phyloP scores from a whole-genome alignment of 2,888 invertebrate species.

The Philereme transversata region DNA sequence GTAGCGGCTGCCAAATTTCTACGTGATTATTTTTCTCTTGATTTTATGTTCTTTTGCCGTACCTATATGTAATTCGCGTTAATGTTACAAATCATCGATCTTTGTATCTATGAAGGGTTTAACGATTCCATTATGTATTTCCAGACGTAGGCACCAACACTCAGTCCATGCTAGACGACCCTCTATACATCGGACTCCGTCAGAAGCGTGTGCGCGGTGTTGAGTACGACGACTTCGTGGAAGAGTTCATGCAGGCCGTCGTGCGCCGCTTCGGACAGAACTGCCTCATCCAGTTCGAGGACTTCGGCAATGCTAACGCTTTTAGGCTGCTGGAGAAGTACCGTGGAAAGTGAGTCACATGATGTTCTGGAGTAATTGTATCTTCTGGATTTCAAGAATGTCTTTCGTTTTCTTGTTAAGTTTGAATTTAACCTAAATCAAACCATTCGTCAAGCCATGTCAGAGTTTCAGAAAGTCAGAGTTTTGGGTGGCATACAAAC shows the following conservation, averaged over 20 bases:
- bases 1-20: too few relatives aligned
- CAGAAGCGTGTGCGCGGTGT: slow-evolving; percentile 92
- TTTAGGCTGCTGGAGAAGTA: slow-evolving; percentile 96
- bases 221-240: slow-evolving; percentile 96
- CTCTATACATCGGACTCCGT: slow-evolving; percentile 96
- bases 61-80: too few relatives aligned
- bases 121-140: not conserved
- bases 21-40: too few relatives aligned
- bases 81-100: too few relatives aligned
- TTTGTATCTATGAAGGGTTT: too few relatives aligned
- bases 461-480: too few relatives aligned
- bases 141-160: slow-evolving; percentile 96
- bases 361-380: not conserved
- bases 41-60: too few relatives aligned
- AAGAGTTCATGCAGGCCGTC: slow-evolving; percentile 98
- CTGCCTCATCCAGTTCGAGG: slow-evolving; percentile 97
- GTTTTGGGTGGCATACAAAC: too few relatives aligned
- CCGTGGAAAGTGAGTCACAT: slow-evolving; percentile 86
- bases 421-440: too few relatives aligned
- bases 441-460: too few relatives aligned
- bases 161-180: slow-evolving; percentile 93
- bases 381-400: too few relatives aligned
- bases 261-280: slow-evolving; percentile 93
- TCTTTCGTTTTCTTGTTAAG: too few relatives aligned
- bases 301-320: slow-evolving; percentile 98